phyloP scores from a whole-genome alignment of 2,113 vertebrate species.

The Zosterops borbonicus region DNA sequence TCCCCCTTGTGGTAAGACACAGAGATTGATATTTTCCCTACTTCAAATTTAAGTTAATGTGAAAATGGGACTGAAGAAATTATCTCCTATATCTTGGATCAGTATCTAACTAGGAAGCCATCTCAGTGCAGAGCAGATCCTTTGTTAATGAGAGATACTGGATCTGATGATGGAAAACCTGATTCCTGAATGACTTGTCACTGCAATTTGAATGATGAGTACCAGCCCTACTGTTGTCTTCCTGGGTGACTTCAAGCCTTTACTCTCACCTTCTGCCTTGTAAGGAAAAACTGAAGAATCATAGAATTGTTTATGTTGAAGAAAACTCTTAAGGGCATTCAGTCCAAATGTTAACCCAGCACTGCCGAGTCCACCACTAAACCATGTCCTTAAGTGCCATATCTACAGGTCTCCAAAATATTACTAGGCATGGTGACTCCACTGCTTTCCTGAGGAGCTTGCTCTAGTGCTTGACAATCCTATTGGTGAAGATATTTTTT shows the following conservation, averaged over 20 bases:
- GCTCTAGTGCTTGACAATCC: not conserved
- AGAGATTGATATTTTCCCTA: not conserved
- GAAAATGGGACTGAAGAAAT: not conserved
- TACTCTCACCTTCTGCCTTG: not conserved
- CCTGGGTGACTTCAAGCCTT: not conserved
- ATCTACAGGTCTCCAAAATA: not conserved
- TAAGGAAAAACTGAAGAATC: not conserved
- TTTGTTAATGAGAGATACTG: not conserved
- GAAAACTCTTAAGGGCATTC: not conserved
- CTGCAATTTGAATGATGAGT: not conserved
- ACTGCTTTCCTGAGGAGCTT: not conserved
- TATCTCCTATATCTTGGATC: not conserved
- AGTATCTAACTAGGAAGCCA: not conserved
- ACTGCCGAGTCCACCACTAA: not conserved
- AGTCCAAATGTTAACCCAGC: not conserved
- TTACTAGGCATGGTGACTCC: not conserved
- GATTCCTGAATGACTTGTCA: not conserved
- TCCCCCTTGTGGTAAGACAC: not conserved
- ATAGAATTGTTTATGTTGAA: not conserved
- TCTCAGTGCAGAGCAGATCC: not conserved
- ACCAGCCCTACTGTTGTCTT: not conserved
- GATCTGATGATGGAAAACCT: not conserved
- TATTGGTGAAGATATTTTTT: not conserved
- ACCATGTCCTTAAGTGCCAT: rapidly evolving
- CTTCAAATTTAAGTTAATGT: not conserved